phyloP scores from a whole-genome alignment of 2,113 vertebrate species.

The Mandrillus leucophaeus region DNA sequence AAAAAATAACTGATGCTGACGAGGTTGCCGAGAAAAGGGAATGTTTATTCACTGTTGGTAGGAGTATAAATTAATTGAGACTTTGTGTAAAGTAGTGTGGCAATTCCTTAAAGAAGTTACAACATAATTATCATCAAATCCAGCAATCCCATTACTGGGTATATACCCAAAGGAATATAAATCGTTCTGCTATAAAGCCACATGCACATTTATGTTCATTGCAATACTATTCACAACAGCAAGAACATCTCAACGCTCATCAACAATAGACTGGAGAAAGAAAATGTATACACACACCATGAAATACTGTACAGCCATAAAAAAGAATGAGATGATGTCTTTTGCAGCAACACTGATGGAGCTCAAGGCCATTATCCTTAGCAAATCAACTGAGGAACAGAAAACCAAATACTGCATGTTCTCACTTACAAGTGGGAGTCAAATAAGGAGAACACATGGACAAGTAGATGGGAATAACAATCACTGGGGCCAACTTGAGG shows the following conservation, averaged over 20 bases:
- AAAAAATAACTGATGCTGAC: background rate
- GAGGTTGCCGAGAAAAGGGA: background rate
- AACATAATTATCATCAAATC: background rate
- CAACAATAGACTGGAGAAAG: background rate
- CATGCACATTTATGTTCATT: background rate
- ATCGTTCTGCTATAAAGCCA: background rate
- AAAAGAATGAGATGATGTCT: too few species aligned
- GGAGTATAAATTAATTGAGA: background rate
- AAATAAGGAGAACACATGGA: too few species aligned
- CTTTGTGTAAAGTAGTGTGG: background rate
- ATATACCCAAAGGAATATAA: background rate
- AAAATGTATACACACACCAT: too few species aligned
- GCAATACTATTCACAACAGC: background rate
- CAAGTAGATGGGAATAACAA: too few species aligned
- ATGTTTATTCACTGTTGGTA: background rate
- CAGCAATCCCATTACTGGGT: background rate
- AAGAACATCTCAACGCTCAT: background rate
- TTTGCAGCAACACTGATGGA: too few species aligned
- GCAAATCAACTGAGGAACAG: too few species aligned
- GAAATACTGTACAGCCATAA: too few species aligned
- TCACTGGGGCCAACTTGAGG: too few species aligned
- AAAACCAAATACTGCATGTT: too few species aligned
- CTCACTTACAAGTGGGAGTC: too few species aligned
- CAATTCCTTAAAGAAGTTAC: background rate
- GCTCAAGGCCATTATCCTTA: too few species aligned